Evolutionary conservation across 2,888 invertebrate species (phyloP).

Genomic region (Odontothrips loti): DNA sequence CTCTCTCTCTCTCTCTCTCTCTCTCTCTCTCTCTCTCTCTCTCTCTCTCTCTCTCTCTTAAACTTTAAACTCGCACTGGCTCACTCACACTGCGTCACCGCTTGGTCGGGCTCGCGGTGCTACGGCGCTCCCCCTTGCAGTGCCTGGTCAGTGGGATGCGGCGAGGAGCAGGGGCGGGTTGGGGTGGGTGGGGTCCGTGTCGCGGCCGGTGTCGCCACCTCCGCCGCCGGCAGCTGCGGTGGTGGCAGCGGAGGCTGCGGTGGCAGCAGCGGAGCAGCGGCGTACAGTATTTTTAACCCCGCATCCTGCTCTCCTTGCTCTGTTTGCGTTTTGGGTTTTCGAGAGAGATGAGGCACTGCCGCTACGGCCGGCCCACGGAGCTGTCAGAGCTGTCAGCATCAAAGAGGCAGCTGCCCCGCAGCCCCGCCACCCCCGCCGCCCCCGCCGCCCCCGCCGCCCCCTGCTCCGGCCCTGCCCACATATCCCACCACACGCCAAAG

Average conservation of each 20-base stretch:
- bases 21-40: too few species aligned
- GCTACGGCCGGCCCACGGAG: background rate
- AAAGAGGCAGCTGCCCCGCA: too few species aligned
- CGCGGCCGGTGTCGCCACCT: background rate
- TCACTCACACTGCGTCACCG: too few species aligned
- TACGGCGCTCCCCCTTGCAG: background rate
- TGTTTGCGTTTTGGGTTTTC: background rate
- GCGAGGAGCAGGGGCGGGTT: background rate
- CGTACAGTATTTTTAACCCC: background rate
- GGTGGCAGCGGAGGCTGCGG: background rate
- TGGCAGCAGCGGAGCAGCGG: background rate
- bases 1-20: background rate
- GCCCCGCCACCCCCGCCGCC: too few species aligned
- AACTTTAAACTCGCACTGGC: too few species aligned
- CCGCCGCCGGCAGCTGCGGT: background rate
- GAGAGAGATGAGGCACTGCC: background rate
- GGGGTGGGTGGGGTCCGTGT: background rate
- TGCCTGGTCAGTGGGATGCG: background rate
- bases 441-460: too few species aligned
- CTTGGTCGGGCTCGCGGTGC: background rate
- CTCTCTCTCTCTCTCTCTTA: too few species aligned
- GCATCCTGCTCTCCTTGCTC: background rate
- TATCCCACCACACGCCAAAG: background rate
- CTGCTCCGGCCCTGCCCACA: too few species aligned
- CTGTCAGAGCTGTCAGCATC: too few species aligned